phyloP scores from a whole-genome alignment of 2,888 invertebrate genomes.

The Diaperis boleti region DNA sequence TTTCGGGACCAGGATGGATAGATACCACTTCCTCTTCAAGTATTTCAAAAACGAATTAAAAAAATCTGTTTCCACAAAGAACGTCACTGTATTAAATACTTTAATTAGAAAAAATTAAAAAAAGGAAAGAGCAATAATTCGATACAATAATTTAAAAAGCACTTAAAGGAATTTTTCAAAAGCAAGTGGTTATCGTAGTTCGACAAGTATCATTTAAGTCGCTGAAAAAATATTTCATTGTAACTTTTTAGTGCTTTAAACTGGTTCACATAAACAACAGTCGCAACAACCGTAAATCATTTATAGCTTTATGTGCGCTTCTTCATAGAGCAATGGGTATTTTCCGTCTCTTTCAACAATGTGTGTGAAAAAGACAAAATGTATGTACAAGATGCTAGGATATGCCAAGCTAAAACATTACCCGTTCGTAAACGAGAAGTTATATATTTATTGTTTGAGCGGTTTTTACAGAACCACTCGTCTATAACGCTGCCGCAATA shows the following conservation, averaged over 20 bases:
- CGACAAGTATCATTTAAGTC: not conserved
- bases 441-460: conserved; percentile 23
- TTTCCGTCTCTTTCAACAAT: conserved; percentile 2
- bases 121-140: no score
- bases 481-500: conserved; percentile 17
- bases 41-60: no score
- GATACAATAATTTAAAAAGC: no score
- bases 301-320: conserved; percentile 5
- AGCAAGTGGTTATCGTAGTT: no score
- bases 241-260: not conserved
- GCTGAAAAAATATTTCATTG: not conserved
- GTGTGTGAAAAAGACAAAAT: conserved; percentile 2
- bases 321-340: not conserved
- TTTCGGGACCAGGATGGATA: no score
- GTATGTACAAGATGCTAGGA: not conserved
- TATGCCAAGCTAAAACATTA: conserved; percentile 3
- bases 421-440: conserved; percentile 6
- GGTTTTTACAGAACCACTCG: conserved; percentile 23
- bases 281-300: conserved; percentile 6
- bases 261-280: conserved; percentile 6
- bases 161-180: no score
- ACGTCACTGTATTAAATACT: no score
- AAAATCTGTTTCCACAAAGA: no score
- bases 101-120: no score
- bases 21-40: no score